These are phyloP conservation scores for Cryptocephalus moraei DNA, from an alignment of 2,888 invertebrate species.

Conservation along the genomic window DNA sequence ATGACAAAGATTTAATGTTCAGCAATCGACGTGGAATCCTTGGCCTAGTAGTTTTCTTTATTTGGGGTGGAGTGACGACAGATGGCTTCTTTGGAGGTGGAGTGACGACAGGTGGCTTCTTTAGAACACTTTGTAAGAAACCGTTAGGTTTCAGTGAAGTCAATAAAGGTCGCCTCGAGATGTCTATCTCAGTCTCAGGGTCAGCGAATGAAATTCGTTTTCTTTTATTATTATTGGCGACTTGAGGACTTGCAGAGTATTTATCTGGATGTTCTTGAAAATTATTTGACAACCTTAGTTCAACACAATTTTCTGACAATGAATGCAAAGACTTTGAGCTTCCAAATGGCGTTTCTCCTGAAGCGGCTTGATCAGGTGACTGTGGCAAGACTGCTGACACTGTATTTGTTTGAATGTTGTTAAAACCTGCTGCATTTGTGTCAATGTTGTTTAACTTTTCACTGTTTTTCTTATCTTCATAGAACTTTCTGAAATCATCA, in stretches of 20 bases:
- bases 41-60: background rate
- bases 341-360: no score
- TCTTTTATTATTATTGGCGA: conserved; percentile 1
- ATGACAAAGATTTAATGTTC: conserved; percentile 4
- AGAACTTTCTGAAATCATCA: conserved; percentile 11
- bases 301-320: no score
- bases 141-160: background rate
- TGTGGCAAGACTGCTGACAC: no score
- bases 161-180: background rate
- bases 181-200: background rate
- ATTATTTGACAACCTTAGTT: no score
- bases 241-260: background rate
- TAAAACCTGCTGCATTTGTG: no score
- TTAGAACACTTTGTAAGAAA: conserved; percentile 5
- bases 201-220: conserved; percentile 7
- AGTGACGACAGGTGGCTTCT: conserved; percentile 1
- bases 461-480: no score
- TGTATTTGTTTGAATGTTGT: no score
- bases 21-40: conserved; percentile 3
- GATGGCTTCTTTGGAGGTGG: background rate
- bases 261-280: no score
- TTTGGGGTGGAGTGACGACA: background rate
- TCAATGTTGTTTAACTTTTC: no score
- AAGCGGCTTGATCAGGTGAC: no score
- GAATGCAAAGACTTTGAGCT: no score